phyloP scores from a whole-genome alignment of 2,888 invertebrate species.

The Rotaria magnacalcarata region DNA sequence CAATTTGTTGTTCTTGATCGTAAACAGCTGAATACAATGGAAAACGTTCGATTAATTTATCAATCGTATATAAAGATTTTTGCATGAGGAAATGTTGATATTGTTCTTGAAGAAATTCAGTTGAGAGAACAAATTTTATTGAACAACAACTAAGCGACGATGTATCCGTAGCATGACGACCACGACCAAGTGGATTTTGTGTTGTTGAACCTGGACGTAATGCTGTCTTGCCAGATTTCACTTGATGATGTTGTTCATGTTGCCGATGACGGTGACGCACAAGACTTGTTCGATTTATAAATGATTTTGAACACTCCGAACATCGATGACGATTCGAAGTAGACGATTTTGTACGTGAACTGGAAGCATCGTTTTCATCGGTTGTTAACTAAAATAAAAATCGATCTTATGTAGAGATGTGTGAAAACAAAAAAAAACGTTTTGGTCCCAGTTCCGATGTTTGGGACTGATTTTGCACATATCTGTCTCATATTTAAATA shows the following conservation, averaged over 20 bases:
- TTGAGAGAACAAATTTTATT: not conserved
- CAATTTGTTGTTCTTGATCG: slow-evolving; percentile 2
- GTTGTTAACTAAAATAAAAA: not conserved
- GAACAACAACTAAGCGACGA: slow-evolving; percentile 24
- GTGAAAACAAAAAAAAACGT: too few species aligned
- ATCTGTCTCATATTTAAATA: too few species aligned
- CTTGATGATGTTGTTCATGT: not conserved
- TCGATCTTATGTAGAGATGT: not conserved
- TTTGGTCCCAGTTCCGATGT: too few species aligned
- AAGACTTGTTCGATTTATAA: not conserved
- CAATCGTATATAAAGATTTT: slow-evolving; percentile 3
- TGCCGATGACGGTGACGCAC: not conserved
- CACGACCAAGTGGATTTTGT: not conserved
- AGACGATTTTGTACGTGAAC: not conserved
- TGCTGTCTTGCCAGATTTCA: not conserved
- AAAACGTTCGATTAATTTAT: not conserved
- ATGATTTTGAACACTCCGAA: slow-evolving; percentile 1
- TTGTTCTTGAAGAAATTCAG: slow-evolving; percentile 31
- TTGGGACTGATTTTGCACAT: too few species aligned
- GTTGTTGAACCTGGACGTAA: slow-evolving; percentile 12
- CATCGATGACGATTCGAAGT: not conserved
- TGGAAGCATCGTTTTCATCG: not conserved
- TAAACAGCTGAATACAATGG: slow-evolving; percentile 19
- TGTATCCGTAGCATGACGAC: slow-evolving; percentile 12
- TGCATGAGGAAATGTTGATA: not conserved